Evolutionary conservation across 2,797 vertebrate genomes (phyloP), one percentile per base, ranked within the genome.

Genomic region (Sebastiscus tertius): DNA sequence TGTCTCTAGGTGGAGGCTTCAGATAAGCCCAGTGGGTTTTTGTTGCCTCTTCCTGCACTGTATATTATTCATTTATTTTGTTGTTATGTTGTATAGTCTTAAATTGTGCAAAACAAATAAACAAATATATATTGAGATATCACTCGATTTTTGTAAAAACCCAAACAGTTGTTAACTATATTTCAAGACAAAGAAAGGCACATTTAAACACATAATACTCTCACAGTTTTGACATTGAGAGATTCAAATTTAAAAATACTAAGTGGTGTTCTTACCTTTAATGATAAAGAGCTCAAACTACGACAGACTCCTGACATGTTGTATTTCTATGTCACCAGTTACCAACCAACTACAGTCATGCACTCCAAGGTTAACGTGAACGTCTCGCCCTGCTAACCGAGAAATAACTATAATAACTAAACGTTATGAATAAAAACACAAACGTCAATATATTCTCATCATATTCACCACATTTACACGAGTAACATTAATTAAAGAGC

Each of bases 321-420:
- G 29, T 29, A 12, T 73, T 34, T 58, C 16, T 4, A 2, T 6
- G 22, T 13, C 24, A 62, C 9, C 20, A 20, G 14, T 5, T 58
- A 64, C 9, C 20, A 18, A 34, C 9, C 22, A 8, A 49, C 31
- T 29, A 11, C 22, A 65, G 8, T 16, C 46, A 39, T 16, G 14
- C 52, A 71, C 24, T n/a, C 77, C 92, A 95, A 95, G 93, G 92
- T 94, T 91, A 95, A 16, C n/a, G 14, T 52, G 2, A 0, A 24
- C 27, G 27, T 20, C 4, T 52, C 58, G 26, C 49, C 16, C 31
- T 6, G 49, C 36, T 8, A 7, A 6, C 6, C 1, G 4, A 6
- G 4, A 24, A 49, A 72, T 10, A 55, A 2, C 27, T 7, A 7
- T 3, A 7, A 1, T 1, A 22, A 69, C 22, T 20, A 4, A 31